These are phyloP conservation scores for Neosilurus mollespiculum DNA, from an alignment of 2,797 vertebrate species.

Conservation along the genomic window DNA sequence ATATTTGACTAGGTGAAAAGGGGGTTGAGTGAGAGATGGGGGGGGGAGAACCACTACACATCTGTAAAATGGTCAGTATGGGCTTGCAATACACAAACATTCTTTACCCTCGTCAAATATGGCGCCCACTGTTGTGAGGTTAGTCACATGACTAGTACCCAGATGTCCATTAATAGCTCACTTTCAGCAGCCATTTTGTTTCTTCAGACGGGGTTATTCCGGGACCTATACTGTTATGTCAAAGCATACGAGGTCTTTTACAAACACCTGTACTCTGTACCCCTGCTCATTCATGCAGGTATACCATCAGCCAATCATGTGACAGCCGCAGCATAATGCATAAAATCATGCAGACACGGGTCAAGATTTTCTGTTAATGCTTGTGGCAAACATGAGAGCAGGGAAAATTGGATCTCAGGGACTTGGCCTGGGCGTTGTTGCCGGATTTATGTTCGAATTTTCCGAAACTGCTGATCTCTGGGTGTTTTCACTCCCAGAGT, in stretches of 20 bases:
- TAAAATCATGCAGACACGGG: neutral
- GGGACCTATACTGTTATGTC: neutral
- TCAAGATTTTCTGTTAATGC: neutral
- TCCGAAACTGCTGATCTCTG: neutral
- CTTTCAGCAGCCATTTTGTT: too few species aligned
- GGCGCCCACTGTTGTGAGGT: too few species aligned
- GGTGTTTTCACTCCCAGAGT: neutral
- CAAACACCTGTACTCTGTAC: neutral
- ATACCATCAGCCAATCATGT: neutral
- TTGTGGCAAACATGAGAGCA: neutral
- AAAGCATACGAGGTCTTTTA: neutral
- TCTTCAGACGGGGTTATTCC: too few species aligned
- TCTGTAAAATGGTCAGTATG: too few species aligned
- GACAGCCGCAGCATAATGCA: neutral
- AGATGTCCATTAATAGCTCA: too few species aligned
- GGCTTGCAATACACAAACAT: too few species aligned
- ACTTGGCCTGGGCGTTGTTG: neutral
- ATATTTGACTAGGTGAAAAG: too few species aligned
- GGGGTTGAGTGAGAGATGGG: too few species aligned
- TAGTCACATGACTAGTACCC: too few species aligned
- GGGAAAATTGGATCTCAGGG: neutral
- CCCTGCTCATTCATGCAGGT: neutral
- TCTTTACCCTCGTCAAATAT: too few species aligned
- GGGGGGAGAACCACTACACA: too few species aligned
- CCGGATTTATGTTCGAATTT: neutral